Percentiles rank a stretch among this genome's conserved stretches.
Conservation (phyloP, 2,113 vertebrate species). For the Sander vitreus region DNA sequence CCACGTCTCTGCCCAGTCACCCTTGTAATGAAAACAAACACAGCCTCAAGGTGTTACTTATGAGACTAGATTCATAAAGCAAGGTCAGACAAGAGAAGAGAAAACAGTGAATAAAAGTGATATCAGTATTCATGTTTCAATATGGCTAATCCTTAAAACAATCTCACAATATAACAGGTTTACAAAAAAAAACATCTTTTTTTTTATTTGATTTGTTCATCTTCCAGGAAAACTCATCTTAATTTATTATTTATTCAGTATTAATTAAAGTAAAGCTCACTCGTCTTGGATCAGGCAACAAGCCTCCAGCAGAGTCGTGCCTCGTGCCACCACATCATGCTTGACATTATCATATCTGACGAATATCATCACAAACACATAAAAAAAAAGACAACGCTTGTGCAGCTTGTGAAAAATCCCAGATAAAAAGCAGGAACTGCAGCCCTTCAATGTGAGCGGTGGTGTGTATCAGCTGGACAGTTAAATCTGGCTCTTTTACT, state of each 20-base stretch:
- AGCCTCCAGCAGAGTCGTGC: neutral
- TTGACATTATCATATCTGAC: conserved; percentile 7
- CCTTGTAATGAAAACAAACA: conserved; percentile 70
- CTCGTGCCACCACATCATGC: neutral
- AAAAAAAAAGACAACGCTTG: neutral
- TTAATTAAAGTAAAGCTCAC: neutral
- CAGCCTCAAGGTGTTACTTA: conserved; percentile 53
- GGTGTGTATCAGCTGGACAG: conserved; percentile 1
- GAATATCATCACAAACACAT: conserved; percentile 2
- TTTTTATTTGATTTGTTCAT: conserved; percentile 5
- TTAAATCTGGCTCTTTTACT: neutral
- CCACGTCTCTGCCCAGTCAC: conserved; percentile 40
- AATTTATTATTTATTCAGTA: neutral
- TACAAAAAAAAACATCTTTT: conserved; percentile 29
- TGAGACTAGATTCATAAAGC: conserved; percentile 50
- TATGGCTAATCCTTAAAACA: conserved; percentile 33
- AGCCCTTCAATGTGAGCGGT: neutral
- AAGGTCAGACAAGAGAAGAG: conserved; percentile 43
- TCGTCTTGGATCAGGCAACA: conserved; percentile 1
- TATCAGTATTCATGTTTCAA: conserved; percentile 55
- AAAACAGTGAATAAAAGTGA: conserved; percentile 24
- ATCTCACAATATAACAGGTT: conserved; percentile 14
- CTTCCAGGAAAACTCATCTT: neutral
- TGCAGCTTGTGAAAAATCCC: neutral
- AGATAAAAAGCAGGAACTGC: neutral